Conservation (phyloP, 1,140 invertebrate genomes). For the Periplaneta americana region DNA sequence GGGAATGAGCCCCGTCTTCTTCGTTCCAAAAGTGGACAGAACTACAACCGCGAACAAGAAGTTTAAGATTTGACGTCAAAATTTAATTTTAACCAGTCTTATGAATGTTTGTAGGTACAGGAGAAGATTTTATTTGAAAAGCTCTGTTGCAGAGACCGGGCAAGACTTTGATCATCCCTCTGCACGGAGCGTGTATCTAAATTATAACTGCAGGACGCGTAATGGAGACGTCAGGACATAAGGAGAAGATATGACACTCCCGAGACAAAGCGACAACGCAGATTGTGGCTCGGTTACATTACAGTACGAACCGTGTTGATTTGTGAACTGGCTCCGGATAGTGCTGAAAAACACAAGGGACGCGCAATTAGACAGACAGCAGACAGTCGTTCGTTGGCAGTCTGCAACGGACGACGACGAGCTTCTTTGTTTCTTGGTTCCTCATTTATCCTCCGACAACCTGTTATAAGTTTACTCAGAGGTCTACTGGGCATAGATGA, state of each 20-base stretch:
- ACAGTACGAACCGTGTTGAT: neutral
- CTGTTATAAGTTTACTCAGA: no score
- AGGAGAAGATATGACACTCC: neutral
- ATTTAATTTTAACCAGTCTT: no score
- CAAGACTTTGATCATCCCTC: neutral
- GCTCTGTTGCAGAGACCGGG: neutral
- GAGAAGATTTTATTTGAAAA: no score
- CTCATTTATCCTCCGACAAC: no score
- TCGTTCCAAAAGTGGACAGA: no score
- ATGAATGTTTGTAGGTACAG: no score
- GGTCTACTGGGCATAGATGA: no score
- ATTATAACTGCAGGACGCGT: neutral
- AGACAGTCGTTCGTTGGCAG: neutral
- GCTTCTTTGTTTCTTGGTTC: no score
- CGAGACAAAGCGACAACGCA: neutral
- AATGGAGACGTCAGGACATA: neutral
- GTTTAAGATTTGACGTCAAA: no score
- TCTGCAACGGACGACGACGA: no score
- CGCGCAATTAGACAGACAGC: neutral
- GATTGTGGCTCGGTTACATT: neutral
- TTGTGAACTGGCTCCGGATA: neutral
- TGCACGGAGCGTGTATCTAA: neutral
- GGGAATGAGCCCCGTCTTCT: no score
- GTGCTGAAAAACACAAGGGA: neutral
- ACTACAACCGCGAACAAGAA: no score